A percentile compares a stretch with the other conserved stretches of the same genome.
Evolutionary conservation across 2,113 vertebrate genomes (phyloP).

Genomic region (Burhinus bistriatus): DNA sequence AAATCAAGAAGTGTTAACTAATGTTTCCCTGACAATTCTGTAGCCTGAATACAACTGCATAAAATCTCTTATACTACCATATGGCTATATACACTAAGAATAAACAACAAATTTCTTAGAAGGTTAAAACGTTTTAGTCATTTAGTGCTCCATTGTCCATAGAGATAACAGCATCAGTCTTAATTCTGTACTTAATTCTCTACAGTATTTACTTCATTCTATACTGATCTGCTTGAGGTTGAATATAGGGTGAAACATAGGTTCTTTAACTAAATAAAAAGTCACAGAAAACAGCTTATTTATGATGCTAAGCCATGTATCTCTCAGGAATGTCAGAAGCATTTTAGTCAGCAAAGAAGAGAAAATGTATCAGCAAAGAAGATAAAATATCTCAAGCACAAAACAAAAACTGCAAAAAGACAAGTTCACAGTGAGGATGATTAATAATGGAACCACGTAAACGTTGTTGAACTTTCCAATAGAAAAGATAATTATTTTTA

Average conservation of each 20-base stretch:
- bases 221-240: background rate
- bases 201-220: background rate
- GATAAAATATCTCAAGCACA: background rate
- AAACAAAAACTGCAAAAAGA: background rate
- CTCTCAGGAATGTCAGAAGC: background rate
- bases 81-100: background rate
- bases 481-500: background rate
- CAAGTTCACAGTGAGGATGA: background rate
- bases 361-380: background rate
- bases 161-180: background rate
- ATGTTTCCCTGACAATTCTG: background rate
- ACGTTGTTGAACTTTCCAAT: background rate
- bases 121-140: background rate
- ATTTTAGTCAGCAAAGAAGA: background rate
- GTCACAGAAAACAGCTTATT: background rate
- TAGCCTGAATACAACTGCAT: background rate
- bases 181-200: background rate
- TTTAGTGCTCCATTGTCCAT: background rate
- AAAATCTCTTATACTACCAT: background rate
- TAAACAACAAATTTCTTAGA: background rate
- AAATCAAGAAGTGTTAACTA: background rate
- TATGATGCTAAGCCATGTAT: background rate
- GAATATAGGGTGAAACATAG: background rate
- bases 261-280: background rate
- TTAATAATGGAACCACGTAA: background rate